A percentile compares a stretch with the other conserved stretches of the same genome.
phyloP scores from a whole-genome alignment of 1,140 invertebrate genomes.

The Drosophila grimshawi region DNA sequence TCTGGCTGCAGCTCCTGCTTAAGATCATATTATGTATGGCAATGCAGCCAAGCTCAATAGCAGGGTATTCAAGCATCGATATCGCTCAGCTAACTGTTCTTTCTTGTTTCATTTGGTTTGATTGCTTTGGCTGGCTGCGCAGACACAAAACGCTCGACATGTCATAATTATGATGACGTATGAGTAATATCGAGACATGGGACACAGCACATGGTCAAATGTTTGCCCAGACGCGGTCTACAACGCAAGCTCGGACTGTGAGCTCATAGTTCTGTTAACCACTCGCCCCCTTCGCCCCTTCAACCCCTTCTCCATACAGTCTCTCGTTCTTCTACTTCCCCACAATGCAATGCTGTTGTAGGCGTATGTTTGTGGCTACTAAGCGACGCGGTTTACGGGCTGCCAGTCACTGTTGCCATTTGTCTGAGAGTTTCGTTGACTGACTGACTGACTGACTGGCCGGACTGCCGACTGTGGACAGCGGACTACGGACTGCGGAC shows the following conservation, averaged over 20 bases:
- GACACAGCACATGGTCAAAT: constrained; percentile 25
- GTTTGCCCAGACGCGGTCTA: constrained; percentile 34
- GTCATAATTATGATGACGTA: constrained; percentile 66
- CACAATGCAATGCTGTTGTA: constrained; percentile 66
- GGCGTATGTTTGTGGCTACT: constrained; percentile 59
- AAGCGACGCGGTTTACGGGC: constrained; percentile 35
- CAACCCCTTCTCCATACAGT: background rate
- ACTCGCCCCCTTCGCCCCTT: background rate
- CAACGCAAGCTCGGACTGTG: background rate
- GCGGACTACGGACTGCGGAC: constrained; percentile 25
- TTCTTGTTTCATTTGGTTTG: constrained; percentile 38
- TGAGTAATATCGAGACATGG: constrained; percentile 66
- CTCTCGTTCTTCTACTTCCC: background rate
- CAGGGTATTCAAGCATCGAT: constrained; percentile 11
- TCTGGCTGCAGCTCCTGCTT: background rate
- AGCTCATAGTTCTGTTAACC: constrained; percentile 29
- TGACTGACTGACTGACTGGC: constrained; percentile 33
- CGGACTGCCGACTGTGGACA: constrained; percentile 21
- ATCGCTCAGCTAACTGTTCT: background rate
- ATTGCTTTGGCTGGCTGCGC: constrained; percentile 62
- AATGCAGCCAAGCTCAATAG: too few relatives aligned
- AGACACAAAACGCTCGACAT: constrained; percentile 30
- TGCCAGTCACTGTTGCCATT: constrained; percentile 31
- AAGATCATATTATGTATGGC: background rate
- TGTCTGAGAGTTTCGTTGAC: constrained; percentile 26